Evolutionary conservation across 2,113 vertebrate species (phyloP).

Genomic region (Malurus cyaneus): DNA sequence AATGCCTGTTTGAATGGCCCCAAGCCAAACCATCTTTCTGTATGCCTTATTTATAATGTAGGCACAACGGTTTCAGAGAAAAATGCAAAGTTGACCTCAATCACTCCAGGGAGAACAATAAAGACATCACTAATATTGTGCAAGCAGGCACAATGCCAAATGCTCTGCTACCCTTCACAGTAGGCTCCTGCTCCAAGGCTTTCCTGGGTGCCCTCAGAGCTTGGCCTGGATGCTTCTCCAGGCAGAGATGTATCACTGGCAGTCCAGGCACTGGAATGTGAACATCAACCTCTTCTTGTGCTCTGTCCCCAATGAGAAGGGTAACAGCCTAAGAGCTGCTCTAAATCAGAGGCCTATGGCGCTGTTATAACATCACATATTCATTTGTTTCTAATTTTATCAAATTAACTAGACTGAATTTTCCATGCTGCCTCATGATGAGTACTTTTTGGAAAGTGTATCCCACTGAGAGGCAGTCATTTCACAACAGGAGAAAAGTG

Average conservation of each 20-base stretch:
- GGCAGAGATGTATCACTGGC: neutral
- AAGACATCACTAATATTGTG: neutral
- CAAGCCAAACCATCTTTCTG: neutral
- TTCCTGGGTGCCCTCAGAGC: neutral
- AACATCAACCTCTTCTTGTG: neutral
- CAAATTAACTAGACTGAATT: neutral
- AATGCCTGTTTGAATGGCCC: neutral
- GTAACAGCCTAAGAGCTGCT: neutral
- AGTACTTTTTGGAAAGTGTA: neutral
- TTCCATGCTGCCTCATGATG: neutral
- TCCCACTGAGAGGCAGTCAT: neutral
- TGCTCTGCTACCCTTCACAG: neutral
- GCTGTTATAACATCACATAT: neutral
- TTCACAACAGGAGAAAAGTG: neutral
- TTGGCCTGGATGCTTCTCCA: neutral
- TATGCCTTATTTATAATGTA: neutral
- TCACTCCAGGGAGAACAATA: neutral
- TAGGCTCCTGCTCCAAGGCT: neutral
- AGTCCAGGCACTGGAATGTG: neutral
- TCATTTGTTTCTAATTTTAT: constrained; percentile 37
- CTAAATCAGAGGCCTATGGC: neutral
- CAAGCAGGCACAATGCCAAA: neutral
- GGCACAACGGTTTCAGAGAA: neutral
- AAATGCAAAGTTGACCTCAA: neutral
- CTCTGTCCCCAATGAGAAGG: neutral